phyloP scores from a whole-genome alignment of 2,888 invertebrate species.

The Choreutis nemorana region DNA sequence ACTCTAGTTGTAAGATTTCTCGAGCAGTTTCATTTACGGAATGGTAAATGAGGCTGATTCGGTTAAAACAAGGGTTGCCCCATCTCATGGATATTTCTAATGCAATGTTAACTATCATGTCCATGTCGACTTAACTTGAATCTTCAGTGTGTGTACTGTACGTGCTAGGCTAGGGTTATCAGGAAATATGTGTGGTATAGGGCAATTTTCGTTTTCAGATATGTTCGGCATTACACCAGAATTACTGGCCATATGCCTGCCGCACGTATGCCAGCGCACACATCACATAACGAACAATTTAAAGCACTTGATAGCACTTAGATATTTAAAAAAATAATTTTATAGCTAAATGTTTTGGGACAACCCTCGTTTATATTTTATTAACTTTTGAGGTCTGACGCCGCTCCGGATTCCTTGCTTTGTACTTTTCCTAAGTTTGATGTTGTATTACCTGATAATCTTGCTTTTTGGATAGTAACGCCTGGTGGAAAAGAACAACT shows the following conservation, averaged over 20 bases:
- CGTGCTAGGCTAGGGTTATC: constrained; percentile 51
- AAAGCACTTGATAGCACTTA: constrained; percentile 66
- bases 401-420: constrained; percentile 56
- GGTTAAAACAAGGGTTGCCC: constrained; percentile 64
- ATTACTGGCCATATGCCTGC: constrained; percentile 67
- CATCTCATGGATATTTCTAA: constrained; percentile 64
- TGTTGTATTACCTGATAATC: constrained; percentile 13
- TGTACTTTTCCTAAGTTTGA: constrained; percentile 29
- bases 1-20: constrained; percentile 22
- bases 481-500: too few relatives aligned
- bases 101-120: constrained; percentile 59
- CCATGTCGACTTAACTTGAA: constrained; percentile 57
- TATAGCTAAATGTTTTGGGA: constrained; percentile 63
- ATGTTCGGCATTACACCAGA: constrained; percentile 67
- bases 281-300: constrained; percentile 61
- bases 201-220: constrained; percentile 67
- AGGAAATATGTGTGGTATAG: constrained; percentile 66
- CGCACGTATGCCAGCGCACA: constrained; percentile 67
- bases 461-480: constrained; percentile 23
- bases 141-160: constrained; percentile 55
- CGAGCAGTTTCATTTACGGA: constrained; percentile 30
- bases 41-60: constrained; percentile 28
- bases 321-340: constrained; percentile 43
- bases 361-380: constrained; percentile 61
- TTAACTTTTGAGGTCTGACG: constrained; percentile 45